A percentile compares a stretch with the other conserved stretches of the same genome.
phyloP scores from a whole-genome alignment of 1,140 invertebrate species.

The Agraylea sexmaculata region DNA sequence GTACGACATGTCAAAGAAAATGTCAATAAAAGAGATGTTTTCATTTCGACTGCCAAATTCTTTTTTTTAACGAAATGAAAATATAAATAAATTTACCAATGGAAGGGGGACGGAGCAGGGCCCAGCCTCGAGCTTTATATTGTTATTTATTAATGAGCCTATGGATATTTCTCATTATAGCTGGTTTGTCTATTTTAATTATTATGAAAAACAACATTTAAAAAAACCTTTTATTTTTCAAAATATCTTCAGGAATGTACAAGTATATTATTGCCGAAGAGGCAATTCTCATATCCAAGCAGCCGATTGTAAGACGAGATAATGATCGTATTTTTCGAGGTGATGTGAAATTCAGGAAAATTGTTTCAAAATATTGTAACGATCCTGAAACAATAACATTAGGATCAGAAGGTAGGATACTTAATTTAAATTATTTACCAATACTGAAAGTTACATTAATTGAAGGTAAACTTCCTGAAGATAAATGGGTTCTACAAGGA shows the following conservation, averaged over 20 bases:
- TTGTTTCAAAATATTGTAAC: slow-evolving; percentile 52
- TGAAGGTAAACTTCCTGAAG: slow-evolving; percentile 39
- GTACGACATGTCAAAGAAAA: too few species aligned
- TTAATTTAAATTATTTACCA: slow-evolving; percentile 7
- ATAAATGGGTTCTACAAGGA: slow-evolving; percentile 60
- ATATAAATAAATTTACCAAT: too few species aligned
- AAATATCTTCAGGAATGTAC: slow-evolving; percentile 60
- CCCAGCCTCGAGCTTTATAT: slow-evolving; percentile 61
- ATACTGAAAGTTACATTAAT: slow-evolving; percentile 10
- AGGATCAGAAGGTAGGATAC: slow-evolving; percentile 51
- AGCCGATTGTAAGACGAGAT: slow-evolving; percentile 25
- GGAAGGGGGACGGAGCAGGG: too few species aligned
- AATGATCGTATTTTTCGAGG: slow-evolving; percentile 42
- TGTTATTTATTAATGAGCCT: slow-evolving; percentile 64
- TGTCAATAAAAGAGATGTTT: too few species aligned
- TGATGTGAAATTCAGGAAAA: slow-evolving; percentile 48
- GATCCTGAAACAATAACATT: slow-evolving; percentile 48
- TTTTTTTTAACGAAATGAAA: too few species aligned
- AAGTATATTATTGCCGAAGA: slow-evolving; percentile 54
- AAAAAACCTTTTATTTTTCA: too few species aligned
- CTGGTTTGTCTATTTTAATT: slow-evolving; percentile 34
- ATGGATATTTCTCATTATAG: slow-evolving; percentile 66
- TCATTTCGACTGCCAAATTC: too few species aligned
- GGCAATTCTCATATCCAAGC: slow-evolving; percentile 31
- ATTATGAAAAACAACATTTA: neutral